Conservation (phyloP, 1,140 invertebrate genomes). For the Euwallacea similis region DNA sequence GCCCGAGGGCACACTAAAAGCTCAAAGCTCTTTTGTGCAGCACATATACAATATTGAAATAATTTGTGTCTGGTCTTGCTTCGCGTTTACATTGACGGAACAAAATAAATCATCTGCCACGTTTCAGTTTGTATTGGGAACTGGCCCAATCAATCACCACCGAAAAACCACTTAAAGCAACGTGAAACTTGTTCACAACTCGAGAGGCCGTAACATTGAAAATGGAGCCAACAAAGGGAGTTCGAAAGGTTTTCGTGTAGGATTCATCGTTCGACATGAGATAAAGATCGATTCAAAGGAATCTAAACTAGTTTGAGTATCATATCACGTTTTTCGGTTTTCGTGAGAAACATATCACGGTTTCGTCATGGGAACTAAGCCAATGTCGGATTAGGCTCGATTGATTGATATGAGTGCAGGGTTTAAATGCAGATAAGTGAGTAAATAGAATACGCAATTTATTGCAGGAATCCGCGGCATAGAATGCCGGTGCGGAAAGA, state of each 20-base stretch:
- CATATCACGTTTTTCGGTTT: conserved; percentile 32
- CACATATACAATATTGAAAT: not conserved
- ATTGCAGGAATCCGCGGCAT: too few species aligned
- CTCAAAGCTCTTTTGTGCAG: too few species aligned
- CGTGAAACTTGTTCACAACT: not conserved
- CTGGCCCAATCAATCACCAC: not conserved
- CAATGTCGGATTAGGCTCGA: not conserved
- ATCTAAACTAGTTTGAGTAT: conserved; percentile 14
- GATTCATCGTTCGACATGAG: conserved; percentile 20
- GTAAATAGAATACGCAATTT: too few species aligned
- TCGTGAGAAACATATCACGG: conserved; percentile 33
- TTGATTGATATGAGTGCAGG: conserved; percentile 14
- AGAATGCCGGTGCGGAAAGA: too few species aligned
- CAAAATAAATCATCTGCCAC: not conserved
- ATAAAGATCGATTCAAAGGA: conserved; percentile 7
- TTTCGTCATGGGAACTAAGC: conserved; percentile 32
- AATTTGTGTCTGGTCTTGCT: not conserved
- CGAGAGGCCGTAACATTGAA: not conserved
- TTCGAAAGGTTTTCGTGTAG: conserved; percentile 4
- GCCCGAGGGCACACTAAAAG: too few species aligned
- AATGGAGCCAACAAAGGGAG: conserved; percentile 9
- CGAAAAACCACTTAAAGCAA: not conserved
- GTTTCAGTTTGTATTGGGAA: not conserved
- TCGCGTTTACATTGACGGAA: not conserved
- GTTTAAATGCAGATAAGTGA: too few species aligned